phyloP scores from a whole-genome alignment of 2,888 invertebrate species.

The Temnothorax unifasciatus region DNA sequence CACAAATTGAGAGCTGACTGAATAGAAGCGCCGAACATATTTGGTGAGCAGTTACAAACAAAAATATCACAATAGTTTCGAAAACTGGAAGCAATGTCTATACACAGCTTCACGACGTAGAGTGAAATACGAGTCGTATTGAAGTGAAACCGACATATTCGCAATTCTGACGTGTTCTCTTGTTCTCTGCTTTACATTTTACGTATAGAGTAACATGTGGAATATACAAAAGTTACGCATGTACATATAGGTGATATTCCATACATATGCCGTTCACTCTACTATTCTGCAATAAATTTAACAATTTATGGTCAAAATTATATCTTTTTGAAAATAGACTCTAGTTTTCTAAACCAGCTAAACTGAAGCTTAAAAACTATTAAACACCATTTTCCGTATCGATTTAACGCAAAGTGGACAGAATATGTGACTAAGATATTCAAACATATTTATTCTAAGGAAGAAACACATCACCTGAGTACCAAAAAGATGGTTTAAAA shows the following conservation, averaged over 20 bases:
- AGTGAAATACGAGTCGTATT: slow-evolving; percentile 51
- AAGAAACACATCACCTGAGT: not conserved
- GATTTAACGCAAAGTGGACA: not conserved
- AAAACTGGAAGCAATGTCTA: slow-evolving; percentile 53
- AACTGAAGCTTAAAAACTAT: not conserved
- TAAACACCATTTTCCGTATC: not conserved
- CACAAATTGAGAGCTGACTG: slow-evolving; percentile 46
- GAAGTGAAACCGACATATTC: slow-evolving; percentile 49
- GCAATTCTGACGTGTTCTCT: slow-evolving; percentile 43
- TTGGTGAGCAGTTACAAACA: slow-evolving; percentile 54
- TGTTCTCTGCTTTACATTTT: slow-evolving; percentile 41
- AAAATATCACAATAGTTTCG: slow-evolving; percentile 46
- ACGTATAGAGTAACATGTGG: slow-evolving; percentile 32
- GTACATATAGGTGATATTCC: slow-evolving; percentile 13
- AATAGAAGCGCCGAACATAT: slow-evolving; percentile 29
- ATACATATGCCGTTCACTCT: not conserved
- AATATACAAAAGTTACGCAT: slow-evolving; percentile 40
- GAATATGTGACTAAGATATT: not conserved
- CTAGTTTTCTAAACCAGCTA: not conserved
- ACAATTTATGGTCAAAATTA: not conserved
- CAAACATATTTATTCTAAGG: not conserved
- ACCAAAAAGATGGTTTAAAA: not conserved
- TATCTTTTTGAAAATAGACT: not conserved
- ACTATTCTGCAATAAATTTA: not conserved
- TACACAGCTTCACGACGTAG: slow-evolving; percentile 35